Evolutionary conservation across 53 echinoderm and acorn worm species (phyloP).

Genomic region (Echinometra lucunter): DNA sequence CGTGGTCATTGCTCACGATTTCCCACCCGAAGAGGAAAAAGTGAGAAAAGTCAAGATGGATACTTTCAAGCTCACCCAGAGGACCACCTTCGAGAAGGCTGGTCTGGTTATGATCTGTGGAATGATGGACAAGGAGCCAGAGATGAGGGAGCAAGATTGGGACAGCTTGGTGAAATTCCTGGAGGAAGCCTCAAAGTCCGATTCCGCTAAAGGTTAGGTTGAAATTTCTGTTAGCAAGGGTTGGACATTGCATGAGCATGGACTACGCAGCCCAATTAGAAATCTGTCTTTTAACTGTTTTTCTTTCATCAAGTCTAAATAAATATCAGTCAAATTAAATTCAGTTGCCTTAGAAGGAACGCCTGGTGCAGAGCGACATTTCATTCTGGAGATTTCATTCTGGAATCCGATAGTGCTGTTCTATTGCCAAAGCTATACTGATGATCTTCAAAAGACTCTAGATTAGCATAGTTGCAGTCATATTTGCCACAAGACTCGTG

Average conservation of each 20-base stretch:
- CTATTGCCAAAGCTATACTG: too few relatives aligned
- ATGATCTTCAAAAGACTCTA: too few relatives aligned
- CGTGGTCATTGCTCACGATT: conserved; percentile 53
- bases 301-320: too few relatives aligned
- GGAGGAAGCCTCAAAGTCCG: not conserved
- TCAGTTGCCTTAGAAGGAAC: too few relatives aligned
- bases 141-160: conserved; percentile 22
- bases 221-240: not conserved
- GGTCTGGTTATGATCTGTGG: conserved; percentile 36
- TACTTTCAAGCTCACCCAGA: not conserved
- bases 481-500: too few relatives aligned
- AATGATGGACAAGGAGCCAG: not conserved
- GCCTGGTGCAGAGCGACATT: too few relatives aligned
- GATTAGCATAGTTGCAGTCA: too few relatives aligned
- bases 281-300: too few relatives aligned
- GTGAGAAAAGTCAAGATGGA: not conserved
- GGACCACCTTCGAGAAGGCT: conserved; percentile 2
- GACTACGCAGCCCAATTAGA: too few relatives aligned
- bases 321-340: too few relatives aligned
- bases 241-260: too few relatives aligned
- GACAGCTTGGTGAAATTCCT: conserved; percentile 36
- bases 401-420: not conserved
- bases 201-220: not conserved
- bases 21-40: not conserved
- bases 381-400: not conserved